A percentile compares a stretch with the other conserved stretches of the same genome.
phyloP scores from a whole-genome alignment of 2,797 vertebrate genomes.

The Pseudomugil tenellus region DNA sequence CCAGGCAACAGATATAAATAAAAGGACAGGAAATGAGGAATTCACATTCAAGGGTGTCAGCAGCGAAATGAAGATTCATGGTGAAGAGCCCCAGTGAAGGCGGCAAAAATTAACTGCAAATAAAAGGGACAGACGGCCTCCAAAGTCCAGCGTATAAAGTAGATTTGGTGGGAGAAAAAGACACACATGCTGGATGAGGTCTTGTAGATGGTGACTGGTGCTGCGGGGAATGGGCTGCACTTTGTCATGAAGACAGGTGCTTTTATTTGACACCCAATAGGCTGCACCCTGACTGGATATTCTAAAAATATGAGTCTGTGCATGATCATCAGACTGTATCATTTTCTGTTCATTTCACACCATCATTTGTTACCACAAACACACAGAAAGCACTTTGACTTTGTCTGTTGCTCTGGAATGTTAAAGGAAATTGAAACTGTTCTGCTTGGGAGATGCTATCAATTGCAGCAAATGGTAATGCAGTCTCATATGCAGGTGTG shows the following conservation, averaged over 20 bases:
- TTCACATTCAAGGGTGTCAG: constrained; percentile 96
- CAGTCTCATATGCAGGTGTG: constrained; percentile 32
- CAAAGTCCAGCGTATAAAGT: constrained; percentile 81
- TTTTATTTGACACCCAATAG: constrained; percentile 86
- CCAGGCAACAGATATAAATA: constrained; percentile 97
- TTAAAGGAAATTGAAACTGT: constrained; percentile 54
- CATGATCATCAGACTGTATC: constrained; percentile 81
- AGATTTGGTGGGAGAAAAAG: constrained; percentile 65
- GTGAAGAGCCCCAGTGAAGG: constrained; percentile 87
- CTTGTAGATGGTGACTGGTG: constrained; percentile 55
- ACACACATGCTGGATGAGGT: constrained; percentile 67
- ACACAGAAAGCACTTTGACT: constrained; percentile 57
- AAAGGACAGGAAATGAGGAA: constrained; percentile 97
- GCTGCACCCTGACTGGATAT: constrained; percentile 78
- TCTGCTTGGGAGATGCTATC: constrained; percentile 25
- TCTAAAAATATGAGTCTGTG: constrained; percentile 83
- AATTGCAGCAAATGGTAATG: constrained; percentile 41
- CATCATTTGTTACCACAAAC: constrained; percentile 70
- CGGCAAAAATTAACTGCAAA: constrained; percentile 91
- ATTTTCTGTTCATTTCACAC: constrained; percentile 78
- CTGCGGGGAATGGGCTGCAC: constrained; percentile 77
- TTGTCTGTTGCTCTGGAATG: constrained; percentile 53
- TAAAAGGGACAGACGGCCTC: constrained; percentile 87
- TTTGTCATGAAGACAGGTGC: constrained; percentile 86
- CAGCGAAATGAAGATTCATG: constrained; percentile 94